These are phyloP conservation scores for Brenthis daphne DNA, from an alignment of 2,888 invertebrate species.

Conservation along the genomic window DNA sequence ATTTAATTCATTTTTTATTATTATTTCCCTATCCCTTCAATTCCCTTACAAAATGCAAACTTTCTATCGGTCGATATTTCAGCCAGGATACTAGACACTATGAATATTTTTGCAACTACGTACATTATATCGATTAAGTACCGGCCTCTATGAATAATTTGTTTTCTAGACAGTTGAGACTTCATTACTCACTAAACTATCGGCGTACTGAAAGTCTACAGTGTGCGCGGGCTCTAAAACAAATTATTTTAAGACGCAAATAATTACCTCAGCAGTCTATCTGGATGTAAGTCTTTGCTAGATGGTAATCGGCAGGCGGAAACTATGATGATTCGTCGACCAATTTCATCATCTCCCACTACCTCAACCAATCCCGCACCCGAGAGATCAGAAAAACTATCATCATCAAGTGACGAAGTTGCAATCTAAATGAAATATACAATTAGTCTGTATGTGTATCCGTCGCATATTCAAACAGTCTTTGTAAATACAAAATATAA, in stretches of 20 bases:
- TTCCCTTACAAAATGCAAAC: no score
- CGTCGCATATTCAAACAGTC: no score
- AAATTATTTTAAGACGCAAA: slow-evolving; percentile 4
- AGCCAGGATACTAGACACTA: no score
- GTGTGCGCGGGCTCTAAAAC: neutral
- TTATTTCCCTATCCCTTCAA: no score
- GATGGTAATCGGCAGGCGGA: slow-evolving; percentile 93
- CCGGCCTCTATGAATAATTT: no score
- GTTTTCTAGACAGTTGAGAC: no score
- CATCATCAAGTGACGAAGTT: slow-evolving; percentile 55
- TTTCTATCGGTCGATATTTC: no score
- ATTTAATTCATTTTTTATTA: no score
- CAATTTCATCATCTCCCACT: slow-evolving; percentile 86
- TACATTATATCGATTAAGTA: no score
- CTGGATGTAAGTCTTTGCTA: slow-evolving; percentile 88
- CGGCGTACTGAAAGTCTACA: neutral
- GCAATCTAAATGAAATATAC: slow-evolving; percentile 52
- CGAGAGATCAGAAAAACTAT: slow-evolving; percentile 60
- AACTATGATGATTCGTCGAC: slow-evolving; percentile 97
- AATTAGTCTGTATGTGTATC: neutral
- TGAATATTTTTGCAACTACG: no score
- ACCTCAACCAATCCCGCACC: slow-evolving; percentile 80
- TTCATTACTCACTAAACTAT: no score
- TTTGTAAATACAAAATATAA: no score
- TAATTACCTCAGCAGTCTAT: slow-evolving; percentile 65